Percentiles rank a stretch among this genome's conserved stretches.
Evolutionary conservation across 2,113 vertebrate genomes (phyloP).

Genomic region (Laterallus jamaicensis): DNA sequence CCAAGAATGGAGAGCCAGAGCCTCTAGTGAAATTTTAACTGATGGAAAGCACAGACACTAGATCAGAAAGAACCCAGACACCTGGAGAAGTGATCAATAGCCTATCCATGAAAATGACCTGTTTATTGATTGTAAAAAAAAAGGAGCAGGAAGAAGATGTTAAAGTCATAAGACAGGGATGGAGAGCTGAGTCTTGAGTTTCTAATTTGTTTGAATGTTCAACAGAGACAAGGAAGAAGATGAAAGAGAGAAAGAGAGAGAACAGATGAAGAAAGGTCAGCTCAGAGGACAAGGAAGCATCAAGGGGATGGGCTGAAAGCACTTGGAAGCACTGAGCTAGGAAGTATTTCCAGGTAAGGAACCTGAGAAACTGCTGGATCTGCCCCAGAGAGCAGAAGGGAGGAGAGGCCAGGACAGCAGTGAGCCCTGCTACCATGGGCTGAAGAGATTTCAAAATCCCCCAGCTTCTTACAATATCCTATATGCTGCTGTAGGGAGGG

Average conservation of each 20-base stretch:
- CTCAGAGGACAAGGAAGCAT: not conserved
- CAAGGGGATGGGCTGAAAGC: not conserved
- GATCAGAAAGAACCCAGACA: conserved; percentile 41
- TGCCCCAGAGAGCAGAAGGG: not conserved
- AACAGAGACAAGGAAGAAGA: conserved; percentile 12
- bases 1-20: not conserved
- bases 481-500: not conserved
- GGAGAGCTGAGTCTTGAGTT: not conserved
- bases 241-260: not conserved
- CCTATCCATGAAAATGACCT: not conserved
- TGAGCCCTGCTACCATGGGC: not conserved
- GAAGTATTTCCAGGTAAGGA: not conserved
- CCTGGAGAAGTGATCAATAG: conserved; percentile 24
- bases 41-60: conserved; percentile 8
- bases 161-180: not conserved
- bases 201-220: not conserved
- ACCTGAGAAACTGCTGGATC: not conserved
- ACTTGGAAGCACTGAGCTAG: not conserved
- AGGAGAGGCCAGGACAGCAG: not conserved
- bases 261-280: not conserved
- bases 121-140: not conserved
- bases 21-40: not conserved
- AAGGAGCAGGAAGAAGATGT: not conserved
- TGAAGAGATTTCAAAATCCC: not conserved
- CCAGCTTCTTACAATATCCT: not conserved